phyloP scores from a whole-genome alignment of 30 jellyfish, hydroid and myxozoan genomes.

The Aurelia aurita region DNA sequence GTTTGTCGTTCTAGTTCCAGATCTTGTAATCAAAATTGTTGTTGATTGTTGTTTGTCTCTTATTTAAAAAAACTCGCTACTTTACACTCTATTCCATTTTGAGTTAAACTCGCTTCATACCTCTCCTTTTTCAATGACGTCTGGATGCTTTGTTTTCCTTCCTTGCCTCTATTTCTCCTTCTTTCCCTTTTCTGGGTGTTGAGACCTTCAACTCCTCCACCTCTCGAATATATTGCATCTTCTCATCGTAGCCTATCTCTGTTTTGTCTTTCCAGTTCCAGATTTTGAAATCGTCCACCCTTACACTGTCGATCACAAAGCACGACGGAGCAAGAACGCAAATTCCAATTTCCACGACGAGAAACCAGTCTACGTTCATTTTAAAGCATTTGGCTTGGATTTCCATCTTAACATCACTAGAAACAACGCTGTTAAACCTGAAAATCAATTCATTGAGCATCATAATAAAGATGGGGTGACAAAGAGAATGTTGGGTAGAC shows the following conservation, averaged over 20 bases:
- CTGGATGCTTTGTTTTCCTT: too few relatives aligned
- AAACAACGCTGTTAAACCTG: slow-evolving; percentile 35
- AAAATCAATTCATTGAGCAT: slow-evolving; percentile 75
- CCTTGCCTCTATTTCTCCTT: too few relatives aligned
- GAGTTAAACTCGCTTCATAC: too few relatives aligned
- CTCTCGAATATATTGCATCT: too few relatives aligned
- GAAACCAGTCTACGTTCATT: slow-evolving; percentile 14
- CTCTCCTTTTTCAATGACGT: too few relatives aligned
- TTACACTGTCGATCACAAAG: slow-evolving; percentile 39
- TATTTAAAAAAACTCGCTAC: too few relatives aligned
- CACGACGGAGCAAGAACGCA: background rate
- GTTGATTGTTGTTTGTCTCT: too few relatives aligned
- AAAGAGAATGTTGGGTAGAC: slow-evolving; percentile 51
- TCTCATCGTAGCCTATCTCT: background rate
- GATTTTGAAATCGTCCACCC: slow-evolving; percentile 51
- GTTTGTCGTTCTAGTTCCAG: too few relatives aligned
- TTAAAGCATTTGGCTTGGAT: slow-evolving; percentile 76
- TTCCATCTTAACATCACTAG: slow-evolving; percentile 59
- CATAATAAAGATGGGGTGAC: slow-evolving; percentile 62
- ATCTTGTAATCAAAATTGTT: too few relatives aligned
- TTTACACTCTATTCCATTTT: too few relatives aligned
- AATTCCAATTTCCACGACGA: slow-evolving; percentile 1
- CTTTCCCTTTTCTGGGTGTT: too few relatives aligned
- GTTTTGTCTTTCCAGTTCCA: slow-evolving; percentile 28
- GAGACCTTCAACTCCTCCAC: too few relatives aligned